Evolutionary conservation across 2,888 invertebrate species (phyloP).

Genomic region (Melanargia galathea): DNA sequence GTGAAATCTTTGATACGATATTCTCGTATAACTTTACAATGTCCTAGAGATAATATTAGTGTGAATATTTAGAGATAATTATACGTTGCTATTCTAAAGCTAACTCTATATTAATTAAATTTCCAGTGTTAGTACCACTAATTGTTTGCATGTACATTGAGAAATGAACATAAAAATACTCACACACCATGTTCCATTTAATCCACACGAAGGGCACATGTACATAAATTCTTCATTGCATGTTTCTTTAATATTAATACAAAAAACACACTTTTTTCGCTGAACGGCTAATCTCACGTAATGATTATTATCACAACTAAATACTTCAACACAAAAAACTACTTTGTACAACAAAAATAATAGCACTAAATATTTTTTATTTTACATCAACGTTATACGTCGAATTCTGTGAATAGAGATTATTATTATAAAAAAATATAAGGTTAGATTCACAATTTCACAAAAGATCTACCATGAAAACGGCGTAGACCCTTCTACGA

Average conservation of each 20-base stretch:
- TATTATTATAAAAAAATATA: constrained; percentile 59
- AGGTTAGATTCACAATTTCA: constrained; percentile 50
- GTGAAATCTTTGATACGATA: too few species aligned
- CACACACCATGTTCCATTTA: constrained; percentile 37
- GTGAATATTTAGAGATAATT: background rate
- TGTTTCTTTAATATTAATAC: constrained; percentile 23
- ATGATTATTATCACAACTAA: constrained; percentile 33
- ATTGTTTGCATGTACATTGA: constrained; percentile 1
- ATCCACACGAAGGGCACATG: constrained; percentile 35
- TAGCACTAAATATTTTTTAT: constrained; percentile 4
- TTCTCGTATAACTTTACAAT: too few species aligned
- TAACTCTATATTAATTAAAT: background rate
- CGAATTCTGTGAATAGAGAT: constrained; percentile 14
- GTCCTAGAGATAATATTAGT: too few species aligned
- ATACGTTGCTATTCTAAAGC: background rate
- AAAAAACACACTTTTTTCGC: constrained; percentile 41
- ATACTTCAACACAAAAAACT: constrained; percentile 31
- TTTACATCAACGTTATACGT: too few species aligned
- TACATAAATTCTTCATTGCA: constrained; percentile 28
- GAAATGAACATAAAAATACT: constrained; percentile 31
- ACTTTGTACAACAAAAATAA: constrained; percentile 23
- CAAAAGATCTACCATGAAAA: constrained; percentile 41
- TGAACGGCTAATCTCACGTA: constrained; percentile 42
- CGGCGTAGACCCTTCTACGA: constrained; percentile 51
- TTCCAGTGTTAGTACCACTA: background rate